Evolutionary conservation across 2,888 invertebrate genomes (phyloP).

Genomic region (Euproctis similis): DNA sequence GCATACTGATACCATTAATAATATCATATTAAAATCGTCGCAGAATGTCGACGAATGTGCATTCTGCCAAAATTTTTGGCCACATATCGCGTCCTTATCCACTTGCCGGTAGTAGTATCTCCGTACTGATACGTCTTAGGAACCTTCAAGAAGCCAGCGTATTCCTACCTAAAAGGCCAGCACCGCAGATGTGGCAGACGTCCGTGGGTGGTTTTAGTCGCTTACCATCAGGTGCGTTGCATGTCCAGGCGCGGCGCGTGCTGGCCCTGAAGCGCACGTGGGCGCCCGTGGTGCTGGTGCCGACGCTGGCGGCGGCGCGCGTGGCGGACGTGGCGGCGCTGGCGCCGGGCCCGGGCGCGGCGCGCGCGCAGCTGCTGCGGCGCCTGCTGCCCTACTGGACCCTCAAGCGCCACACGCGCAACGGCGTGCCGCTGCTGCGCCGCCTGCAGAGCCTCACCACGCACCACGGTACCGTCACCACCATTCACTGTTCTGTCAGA

Average conservation of each 20-base stretch:
- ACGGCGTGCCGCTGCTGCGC: conserved; percentile 95
- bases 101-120: too few relatives aligned
- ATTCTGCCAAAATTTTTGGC: too few relatives aligned
- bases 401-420: conserved; percentile 93
- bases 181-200: too few relatives aligned
- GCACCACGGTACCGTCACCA: conserved; percentile 35
- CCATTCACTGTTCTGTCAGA: too few relatives aligned
- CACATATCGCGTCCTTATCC: too few relatives aligned
- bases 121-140: too few relatives aligned
- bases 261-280: conserved; percentile 92
- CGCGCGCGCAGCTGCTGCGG: conserved; percentile 90
- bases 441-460: conserved; percentile 66
- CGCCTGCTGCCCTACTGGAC: conserved; percentile 97
- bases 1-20: too few relatives aligned
- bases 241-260: conserved; percentile 82
- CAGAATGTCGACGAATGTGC: too few relatives aligned
- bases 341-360: conserved; percentile 78
- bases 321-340: conserved; percentile 90
- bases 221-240: neutral
- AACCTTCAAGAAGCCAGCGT: too few relatives aligned
- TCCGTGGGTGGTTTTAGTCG: too few relatives aligned
- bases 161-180: too few relatives aligned
- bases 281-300: conserved; percentile 93
- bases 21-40: too few relatives aligned
- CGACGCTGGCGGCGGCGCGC: conserved; percentile 91